Percentiles rank a stretch among this genome's conserved stretches.
Conservation (phyloP, 1,140 invertebrate genomes). For the Cyphomyrmex costatus region DNA sequence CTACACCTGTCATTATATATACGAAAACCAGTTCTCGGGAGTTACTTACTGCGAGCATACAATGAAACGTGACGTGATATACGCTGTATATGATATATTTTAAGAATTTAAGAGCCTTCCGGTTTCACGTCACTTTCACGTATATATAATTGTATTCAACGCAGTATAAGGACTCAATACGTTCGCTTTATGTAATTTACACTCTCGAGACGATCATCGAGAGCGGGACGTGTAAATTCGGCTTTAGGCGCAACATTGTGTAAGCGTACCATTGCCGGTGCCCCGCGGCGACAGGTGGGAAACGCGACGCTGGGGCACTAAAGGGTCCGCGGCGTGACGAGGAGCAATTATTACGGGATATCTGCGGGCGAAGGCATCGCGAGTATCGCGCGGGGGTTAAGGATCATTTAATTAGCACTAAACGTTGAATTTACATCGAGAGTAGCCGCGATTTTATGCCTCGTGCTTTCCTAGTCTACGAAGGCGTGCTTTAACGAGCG, state of each 20-base stretch:
- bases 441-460: slow-evolving; percentile 43
- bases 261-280: neutral
- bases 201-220: neutral
- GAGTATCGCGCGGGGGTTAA: slow-evolving; percentile 49
- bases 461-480: neutral
- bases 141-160: neutral
- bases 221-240: slow-evolving; percentile 10
- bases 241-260: slow-evolving; percentile 15
- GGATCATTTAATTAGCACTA: slow-evolving; percentile 65
- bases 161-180: neutral
- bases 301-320: slow-evolving; percentile 8
- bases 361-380: neutral
- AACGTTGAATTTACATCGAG: slow-evolving; percentile 57
- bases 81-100: neutral
- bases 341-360: slow-evolving; percentile 2
- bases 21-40: slow-evolving; percentile 13
- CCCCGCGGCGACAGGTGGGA: slow-evolving; percentile 42
- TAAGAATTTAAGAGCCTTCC: neutral
- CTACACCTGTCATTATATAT: slow-evolving; percentile 8
- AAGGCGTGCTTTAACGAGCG: slow-evolving; percentile 19
- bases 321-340: slow-evolving; percentile 31
- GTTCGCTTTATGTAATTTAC: neutral
- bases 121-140: neutral
- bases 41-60: neutral
- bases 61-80: neutral